A percentile compares a stretch with the other conserved stretches of the same genome.
Evolutionary conservation across 2,797 vertebrate species (phyloP).

Genomic region (Tauraco hartlaubi): DNA sequence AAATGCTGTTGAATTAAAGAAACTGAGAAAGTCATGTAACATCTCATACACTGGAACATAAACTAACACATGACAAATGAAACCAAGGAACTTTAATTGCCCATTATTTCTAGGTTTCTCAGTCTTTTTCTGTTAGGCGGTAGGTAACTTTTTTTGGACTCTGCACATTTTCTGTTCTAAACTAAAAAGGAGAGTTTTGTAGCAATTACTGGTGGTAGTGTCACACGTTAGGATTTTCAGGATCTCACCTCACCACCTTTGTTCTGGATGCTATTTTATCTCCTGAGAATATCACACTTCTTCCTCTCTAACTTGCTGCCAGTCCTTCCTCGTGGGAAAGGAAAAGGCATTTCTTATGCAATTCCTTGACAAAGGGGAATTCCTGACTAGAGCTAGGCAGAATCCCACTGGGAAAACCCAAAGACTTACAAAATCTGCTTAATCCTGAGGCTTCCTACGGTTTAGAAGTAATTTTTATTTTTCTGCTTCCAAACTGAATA

Average conservation of each 20-base stretch:
- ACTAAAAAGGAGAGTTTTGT: background rate
- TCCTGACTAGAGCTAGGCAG: background rate
- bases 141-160: background rate
- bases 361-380: background rate
- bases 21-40: background rate
- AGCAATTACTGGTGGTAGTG: background rate
- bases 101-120: background rate
- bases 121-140: background rate
- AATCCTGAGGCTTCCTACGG: background rate
- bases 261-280: slow-evolving; percentile 29
- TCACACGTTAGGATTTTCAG: background rate
- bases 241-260: slow-evolving; percentile 53
- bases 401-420: background rate
- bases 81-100: background rate
- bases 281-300: slow-evolving; percentile 50
- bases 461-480: background rate
- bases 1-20: slow-evolving; percentile 15
- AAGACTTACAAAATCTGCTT: background rate
- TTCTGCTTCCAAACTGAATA: background rate
- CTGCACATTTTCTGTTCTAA: background rate
- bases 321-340: background rate
- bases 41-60: background rate
- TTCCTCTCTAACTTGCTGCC: slow-evolving; percentile 5
- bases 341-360: background rate
- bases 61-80: background rate